Evolutionary conservation across 2,888 invertebrate species (phyloP), one percentile per base, ranked within the genome.

Genomic region (Epirrita christyi): DNA sequence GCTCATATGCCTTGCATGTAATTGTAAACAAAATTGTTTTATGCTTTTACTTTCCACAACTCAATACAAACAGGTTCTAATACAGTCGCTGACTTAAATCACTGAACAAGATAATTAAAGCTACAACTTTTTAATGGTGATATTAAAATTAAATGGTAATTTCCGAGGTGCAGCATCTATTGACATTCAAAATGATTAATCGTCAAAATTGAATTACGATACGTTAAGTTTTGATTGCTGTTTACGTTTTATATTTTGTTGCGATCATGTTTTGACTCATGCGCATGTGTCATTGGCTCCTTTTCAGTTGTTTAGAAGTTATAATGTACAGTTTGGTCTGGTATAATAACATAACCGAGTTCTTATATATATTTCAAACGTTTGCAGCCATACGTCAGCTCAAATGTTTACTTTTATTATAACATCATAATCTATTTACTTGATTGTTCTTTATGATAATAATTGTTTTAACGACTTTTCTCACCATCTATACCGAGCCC

Each of bases 41-140:
- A 46, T 27, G 46, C 27, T 10, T 54, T 36, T 37, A 54, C 54
- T 59, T 59, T 59, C 59, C 59, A 45, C 41, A n/a, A 50, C 50
- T 50, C 36, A 36, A 49, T 53, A 27, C 28, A 40, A 58, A 58
- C 53, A 15, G 41, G 53, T 59, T 59, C 15, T 42, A 43, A 37
- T 50, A 45, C 55, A 50, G 34, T 50, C 50, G 11, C 11, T 15
- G 40, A 36, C 45, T 44, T 14, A 55, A 44, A 6, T 13, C 28
- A 54, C 38, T 8, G 28, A 53, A 53, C 47, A 32, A 44, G 37
- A 55, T 55, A 43, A 55, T 55, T 32, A 38, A 48, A 48, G 29
- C 32, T 47, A 37, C 36, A 43, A 42, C 42, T 38, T 55, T 54
- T 55, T 54, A 47, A 15, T 42, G 13, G 27, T 14, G 41, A 47